These are phyloP conservation scores for Meteorus sp. DNA, from an alignment of 1,140 invertebrate species.

Conservation along the genomic window DNA sequence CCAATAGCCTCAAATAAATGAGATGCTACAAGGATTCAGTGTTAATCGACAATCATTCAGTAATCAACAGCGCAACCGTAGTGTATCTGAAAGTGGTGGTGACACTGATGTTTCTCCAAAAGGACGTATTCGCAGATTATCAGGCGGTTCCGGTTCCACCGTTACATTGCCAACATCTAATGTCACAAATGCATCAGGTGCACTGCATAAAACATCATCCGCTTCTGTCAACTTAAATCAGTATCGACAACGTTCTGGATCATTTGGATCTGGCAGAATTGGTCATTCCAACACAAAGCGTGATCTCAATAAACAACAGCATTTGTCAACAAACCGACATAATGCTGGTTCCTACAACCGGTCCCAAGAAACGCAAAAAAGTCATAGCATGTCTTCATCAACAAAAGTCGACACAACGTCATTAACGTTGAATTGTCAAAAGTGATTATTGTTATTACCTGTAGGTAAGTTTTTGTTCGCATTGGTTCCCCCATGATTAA, in stretches of 20 bases:
- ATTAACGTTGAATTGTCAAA: too few relatives aligned
- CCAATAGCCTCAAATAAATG: conserved; percentile 61
- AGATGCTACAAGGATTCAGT: conserved; percentile 58
- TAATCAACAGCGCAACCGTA: conserved; percentile 62
- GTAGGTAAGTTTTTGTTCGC: too few relatives aligned
- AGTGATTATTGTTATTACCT: too few relatives aligned
- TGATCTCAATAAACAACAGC: conserved; percentile 37
- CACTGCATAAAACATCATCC: conserved; percentile 33
- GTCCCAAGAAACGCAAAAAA: conserved; percentile 38
- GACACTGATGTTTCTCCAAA: conserved; percentile 39
- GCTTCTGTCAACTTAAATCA: conserved; percentile 41
- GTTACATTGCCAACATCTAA: conserved; percentile 42
- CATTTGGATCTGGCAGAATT: conserved; percentile 52
- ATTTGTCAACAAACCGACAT: conserved; percentile 34
- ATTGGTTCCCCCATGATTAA: too few relatives aligned
- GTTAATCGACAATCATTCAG: conserved; percentile 50
- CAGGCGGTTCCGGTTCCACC: conserved; percentile 50
- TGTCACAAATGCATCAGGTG: conserved; percentile 19
- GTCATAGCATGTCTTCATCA: conserved; percentile 4
- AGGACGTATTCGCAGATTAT: conserved; percentile 48
- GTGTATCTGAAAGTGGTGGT: conserved; percentile 63
- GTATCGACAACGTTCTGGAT: conserved; percentile 46
- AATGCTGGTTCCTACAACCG: conserved; percentile 46
- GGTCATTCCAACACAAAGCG: conserved; percentile 24
- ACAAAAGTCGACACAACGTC: not conserved